A percentile compares a stretch with the other conserved stretches of the same genome.
These are phyloP conservation scores for Albula goreensis DNA, from an alignment of 2,113 vertebrate species.

Conservation along the genomic window DNA sequence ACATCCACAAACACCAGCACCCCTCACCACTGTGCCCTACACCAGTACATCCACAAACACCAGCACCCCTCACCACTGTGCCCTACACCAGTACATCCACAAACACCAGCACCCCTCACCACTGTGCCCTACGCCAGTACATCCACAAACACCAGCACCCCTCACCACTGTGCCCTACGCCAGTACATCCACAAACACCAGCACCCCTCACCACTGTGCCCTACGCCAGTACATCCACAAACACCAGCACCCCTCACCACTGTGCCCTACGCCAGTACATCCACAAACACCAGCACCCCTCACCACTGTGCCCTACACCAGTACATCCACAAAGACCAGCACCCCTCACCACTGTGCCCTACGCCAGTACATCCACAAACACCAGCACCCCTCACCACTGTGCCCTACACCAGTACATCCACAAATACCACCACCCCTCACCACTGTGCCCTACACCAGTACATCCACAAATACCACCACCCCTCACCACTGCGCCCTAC, in stretches of 20 bases:
- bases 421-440: background rate
- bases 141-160: background rate
- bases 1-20: too few relatives aligned
- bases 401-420: background rate
- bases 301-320: too few relatives aligned
- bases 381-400: background rate
- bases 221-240: too few relatives aligned
- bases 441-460: too few relatives aligned
- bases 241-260: background rate
- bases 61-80: too few relatives aligned
- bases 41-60: background rate
- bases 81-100: too few relatives aligned
- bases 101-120: background rate
- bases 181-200: background rate
- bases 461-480: too few relatives aligned
- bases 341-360: slow-evolving; percentile 55
- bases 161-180: background rate
- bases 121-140: slow-evolving; percentile 55
- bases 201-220: background rate
- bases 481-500: background rate
- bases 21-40: background rate
- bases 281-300: too few relatives aligned
- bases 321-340: background rate
- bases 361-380: background rate
- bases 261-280: background rate